Evolutionary conservation across 37 sponge, comb jelly and placozoan genomes (phyloP).

Genomic region (Beroe ovata): DNA sequence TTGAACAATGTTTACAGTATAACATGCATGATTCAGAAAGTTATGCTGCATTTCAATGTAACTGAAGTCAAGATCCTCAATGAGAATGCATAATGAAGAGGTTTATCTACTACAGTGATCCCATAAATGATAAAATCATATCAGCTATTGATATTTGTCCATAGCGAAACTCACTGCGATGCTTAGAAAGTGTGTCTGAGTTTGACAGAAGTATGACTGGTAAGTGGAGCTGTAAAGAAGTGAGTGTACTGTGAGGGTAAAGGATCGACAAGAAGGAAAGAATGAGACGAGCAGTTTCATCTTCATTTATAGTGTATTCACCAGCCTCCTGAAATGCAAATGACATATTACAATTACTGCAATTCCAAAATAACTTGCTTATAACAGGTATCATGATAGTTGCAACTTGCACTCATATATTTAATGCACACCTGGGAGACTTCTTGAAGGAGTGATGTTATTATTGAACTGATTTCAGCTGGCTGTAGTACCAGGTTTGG

Average conservation of each 20-base stretch:
- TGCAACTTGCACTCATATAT: too few species aligned
- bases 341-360: too few species aligned
- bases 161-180: background rate
- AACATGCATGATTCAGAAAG: too few species aligned
- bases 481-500: conserved; percentile 52
- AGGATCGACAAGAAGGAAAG: conserved; percentile 16
- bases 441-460: conserved; percentile 7
- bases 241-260: conserved; percentile 28
- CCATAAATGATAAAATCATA: too few species aligned
- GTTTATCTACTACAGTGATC: too few species aligned
- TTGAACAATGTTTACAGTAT: too few species aligned
- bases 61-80: too few species aligned
- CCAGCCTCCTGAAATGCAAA: background rate
- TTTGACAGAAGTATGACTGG: conserved; percentile 41
- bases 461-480: conserved; percentile 47
- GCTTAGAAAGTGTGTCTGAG: conserved; percentile 43
- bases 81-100: too few species aligned
- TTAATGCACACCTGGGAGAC: background rate
- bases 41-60: too few species aligned
- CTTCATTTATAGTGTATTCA: background rate
- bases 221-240: conserved; percentile 11
- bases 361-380: too few species aligned
- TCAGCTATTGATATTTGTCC: too few species aligned
- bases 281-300: conserved; percentile 5
- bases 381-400: too few species aligned